phyloP scores from a whole-genome alignment of 92 coral and sea anemone species.

The Umimayanthus kanabou region DNA sequence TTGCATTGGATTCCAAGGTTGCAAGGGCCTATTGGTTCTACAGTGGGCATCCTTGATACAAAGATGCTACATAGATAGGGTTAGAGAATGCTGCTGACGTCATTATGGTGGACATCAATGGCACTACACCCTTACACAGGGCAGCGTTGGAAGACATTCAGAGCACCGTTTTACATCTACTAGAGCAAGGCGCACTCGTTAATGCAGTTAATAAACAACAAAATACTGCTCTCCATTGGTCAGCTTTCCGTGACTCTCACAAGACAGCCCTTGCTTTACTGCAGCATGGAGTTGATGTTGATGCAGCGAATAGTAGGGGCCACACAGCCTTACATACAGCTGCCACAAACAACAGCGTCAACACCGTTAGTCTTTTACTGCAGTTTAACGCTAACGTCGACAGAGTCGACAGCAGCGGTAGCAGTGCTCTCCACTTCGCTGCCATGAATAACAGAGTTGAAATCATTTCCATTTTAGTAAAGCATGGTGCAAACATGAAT shows the following conservation, averaged over 20 bases:
- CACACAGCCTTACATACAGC: slow-evolving; percentile 27
- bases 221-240: slow-evolving; percentile 40
- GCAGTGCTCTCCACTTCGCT: slow-evolving; percentile 18
- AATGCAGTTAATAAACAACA: background rate
- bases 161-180: background rate
- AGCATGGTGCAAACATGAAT: slow-evolving; percentile 33
- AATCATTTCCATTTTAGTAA: background rate
- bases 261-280: slow-evolving; percentile 15
- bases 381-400: background rate
- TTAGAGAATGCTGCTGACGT: background rate
- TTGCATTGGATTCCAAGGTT: background rate
- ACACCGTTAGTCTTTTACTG: background rate
- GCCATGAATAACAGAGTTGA: slow-evolving; percentile 11
- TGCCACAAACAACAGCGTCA: background rate
- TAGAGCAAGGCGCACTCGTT: slow-evolving; percentile 12
- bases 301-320: slow-evolving; percentile 12
- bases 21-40: background rate
- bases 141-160: background rate
- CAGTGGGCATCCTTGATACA: background rate
- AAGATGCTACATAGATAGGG: background rate
- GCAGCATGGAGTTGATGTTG: background rate
- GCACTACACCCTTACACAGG: slow-evolving; percentile 1
- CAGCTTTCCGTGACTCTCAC: slow-evolving; percentile 21
- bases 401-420: background rate
- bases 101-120: background rate